Evolutionary conservation across 2,888 invertebrate species (phyloP), one percentile per base, ranked within the genome.

Genomic region (Omphaloscelis lunosa): DNA sequence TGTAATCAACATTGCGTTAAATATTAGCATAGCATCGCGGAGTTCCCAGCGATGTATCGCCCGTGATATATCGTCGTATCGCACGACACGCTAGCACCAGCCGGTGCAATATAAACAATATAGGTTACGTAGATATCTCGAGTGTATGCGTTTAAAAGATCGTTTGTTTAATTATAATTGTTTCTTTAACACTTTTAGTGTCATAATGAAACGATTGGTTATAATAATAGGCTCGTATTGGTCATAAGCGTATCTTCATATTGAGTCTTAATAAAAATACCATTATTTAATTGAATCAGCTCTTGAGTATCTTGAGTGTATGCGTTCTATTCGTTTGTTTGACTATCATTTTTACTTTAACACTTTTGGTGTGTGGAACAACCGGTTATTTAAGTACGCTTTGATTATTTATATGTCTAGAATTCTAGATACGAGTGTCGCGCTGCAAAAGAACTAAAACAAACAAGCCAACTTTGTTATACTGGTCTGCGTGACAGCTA

Each of bases 41-140:
- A 41, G 84, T 83, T 39, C 70, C 53, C 45, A 12, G 62, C 71
- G 58, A 71, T 65, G 39, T 45, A 72, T 75, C 41, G 41, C 29
- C 15, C 39, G 45, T 83, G 68, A 86, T 80, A 80, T 77, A 86
- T 80, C 45, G 76, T 58, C 27, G 8, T 59, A 12, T 29, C 56
- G 61, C 86, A 86, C 63, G 84, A 70, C 45, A 80, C 39, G 56
- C 58, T 5, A n/a, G 15, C 15, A 29, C 67, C 63, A 66, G 59
- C 51, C 34, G 29, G 34, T 20, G 20, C 20, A 17, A 56, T 59
- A 69, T 61, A 66, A 65, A 53, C 17, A 23, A 65, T 29, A 68
- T 15, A 51, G 0, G 27, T 45, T 66, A 61, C 17, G 17, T 29
- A 56, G 23, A 56, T 41, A 66, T 58, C 0, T 45, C 23, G 58